A percentile compares a stretch with the other conserved stretches of the same genome.
phyloP scores from a whole-genome alignment of 2,888 invertebrate species.

The Mythimna pallens region DNA sequence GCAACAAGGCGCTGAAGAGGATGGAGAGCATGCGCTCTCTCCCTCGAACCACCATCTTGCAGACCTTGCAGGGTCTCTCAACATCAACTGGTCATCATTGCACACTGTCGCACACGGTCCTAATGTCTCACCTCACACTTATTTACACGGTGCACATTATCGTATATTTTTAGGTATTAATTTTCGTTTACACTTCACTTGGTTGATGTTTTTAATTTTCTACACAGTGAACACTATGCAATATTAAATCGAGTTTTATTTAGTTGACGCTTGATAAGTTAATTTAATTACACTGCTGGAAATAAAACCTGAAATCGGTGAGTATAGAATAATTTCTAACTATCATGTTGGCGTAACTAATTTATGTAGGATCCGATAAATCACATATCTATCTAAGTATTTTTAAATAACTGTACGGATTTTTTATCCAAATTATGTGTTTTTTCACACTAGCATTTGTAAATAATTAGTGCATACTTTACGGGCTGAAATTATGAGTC shows the following conservation, averaged over 20 bases:
- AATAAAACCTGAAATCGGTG: neutral
- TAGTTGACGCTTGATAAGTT: neutral
- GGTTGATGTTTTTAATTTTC: slow-evolving; percentile 9
- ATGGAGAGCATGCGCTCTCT: slow-evolving; percentile 84
- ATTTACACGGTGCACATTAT: slow-evolving; percentile 30
- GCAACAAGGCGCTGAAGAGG: slow-evolving; percentile 85
- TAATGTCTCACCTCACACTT: slow-evolving; percentile 42
- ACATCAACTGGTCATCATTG: slow-evolving; percentile 77
- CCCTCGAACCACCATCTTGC: slow-evolving; percentile 81
- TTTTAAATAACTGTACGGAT: slow-evolving; percentile 18
- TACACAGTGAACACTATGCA: slow-evolving; percentile 13
- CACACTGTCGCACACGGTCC: slow-evolving; percentile 57
- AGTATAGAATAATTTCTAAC: neutral
- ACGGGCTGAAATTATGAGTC: slow-evolving; percentile 34
- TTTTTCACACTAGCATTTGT: slow-evolving; percentile 8
- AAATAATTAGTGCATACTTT: slow-evolving; percentile 46
- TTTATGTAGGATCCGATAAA: neutral
- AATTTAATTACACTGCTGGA: neutral
- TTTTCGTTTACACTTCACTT: slow-evolving; percentile 46
- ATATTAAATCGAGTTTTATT: neutral
- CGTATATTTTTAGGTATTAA: slow-evolving; percentile 23
- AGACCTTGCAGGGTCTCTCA: slow-evolving; percentile 60
- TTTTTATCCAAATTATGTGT: neutral
- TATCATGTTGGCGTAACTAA: slow-evolving; percentile 4
- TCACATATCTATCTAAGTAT: neutral